These are phyloP conservation scores for Phrynosoma platyrhinos DNA, from an alignment of 2,113 vertebrate genomes.

Conservation along the genomic window DNA sequence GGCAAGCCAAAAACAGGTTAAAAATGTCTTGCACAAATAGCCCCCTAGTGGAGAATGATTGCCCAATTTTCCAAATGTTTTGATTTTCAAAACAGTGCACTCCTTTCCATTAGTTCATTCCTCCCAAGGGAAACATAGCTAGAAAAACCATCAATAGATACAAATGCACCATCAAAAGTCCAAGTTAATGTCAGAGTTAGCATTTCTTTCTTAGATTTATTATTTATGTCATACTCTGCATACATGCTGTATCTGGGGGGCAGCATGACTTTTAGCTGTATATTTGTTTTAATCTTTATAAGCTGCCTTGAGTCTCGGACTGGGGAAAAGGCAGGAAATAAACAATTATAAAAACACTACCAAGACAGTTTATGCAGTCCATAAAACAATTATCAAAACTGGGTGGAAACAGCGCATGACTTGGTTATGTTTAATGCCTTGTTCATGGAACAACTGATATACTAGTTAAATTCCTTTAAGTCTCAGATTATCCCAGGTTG, in stretches of 20 bases:
- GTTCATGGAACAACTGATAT: not conserved
- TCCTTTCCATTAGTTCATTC: not conserved
- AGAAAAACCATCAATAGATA: not conserved
- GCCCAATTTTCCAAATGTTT: not conserved
- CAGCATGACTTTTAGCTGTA: no score
- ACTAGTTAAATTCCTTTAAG: not conserved
- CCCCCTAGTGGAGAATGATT: not conserved
- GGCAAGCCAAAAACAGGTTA: accelerated
- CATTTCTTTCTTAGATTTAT: not conserved
- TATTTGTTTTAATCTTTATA: no score
- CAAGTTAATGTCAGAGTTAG: not conserved
- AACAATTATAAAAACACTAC: no score
- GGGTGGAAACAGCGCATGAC: not conserved
- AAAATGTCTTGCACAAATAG: accelerated
- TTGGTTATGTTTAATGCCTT: not conserved
- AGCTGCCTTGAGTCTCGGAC: no score
- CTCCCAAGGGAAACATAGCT: not conserved
- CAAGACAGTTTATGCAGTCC: not conserved
- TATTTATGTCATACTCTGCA: no score
- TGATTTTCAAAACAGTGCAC: not conserved
- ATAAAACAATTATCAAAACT: not conserved
- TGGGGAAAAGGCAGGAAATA: no score
- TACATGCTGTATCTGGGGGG: no score
- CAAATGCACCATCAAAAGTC: not conserved
- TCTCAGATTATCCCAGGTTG: not conserved